phyloP scores from a whole-genome alignment of 2,113 vertebrate species.

The Oryzias celebensis region DNA sequence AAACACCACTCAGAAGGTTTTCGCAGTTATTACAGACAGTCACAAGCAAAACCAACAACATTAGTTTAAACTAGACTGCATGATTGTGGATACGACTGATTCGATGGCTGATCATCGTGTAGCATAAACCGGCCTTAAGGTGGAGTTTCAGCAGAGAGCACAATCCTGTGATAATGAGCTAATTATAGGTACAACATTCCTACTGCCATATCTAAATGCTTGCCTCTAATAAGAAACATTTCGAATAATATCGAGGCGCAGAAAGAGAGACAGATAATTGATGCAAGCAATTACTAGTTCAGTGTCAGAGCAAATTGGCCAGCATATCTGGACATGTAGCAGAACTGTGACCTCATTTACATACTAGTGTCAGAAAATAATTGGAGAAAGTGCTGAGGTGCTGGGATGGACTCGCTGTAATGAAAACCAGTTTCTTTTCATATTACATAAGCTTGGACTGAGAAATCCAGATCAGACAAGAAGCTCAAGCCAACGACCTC shows the following conservation, averaged over 20 bases:
- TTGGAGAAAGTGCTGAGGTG: constrained; percentile 72
- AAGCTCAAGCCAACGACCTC: constrained; percentile 21
- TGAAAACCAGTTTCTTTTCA: constrained; percentile 25
- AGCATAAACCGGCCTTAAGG: no score
- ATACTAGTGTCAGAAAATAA: constrained; percentile 74
- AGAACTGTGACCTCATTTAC: constrained; percentile 76
- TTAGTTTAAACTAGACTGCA: no score
- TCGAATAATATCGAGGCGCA: constrained; percentile 70
- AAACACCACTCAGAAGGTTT: no score
- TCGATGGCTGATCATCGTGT: no score
- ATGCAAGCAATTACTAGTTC: constrained; percentile 79
- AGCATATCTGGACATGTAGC: constrained; percentile 74
- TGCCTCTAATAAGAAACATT: constrained; percentile 76
- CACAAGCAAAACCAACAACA: no score
- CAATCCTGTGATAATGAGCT: constrained; percentile 72
- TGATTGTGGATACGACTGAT: no score
- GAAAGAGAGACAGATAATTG: constrained; percentile 75
- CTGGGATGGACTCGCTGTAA: constrained; percentile 52
- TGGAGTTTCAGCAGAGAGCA: constrained; percentile 31
- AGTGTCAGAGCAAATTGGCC: constrained; percentile 79
- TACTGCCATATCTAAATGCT: constrained; percentile 73
- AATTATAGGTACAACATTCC: constrained; percentile 76
- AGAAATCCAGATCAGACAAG: constrained; percentile 24
- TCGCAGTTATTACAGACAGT: no score
- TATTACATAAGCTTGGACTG: constrained; percentile 53